Evolutionary conservation across 1,140 invertebrate species (phyloP).

Genomic region (Chironomus striatipennis): DNA sequence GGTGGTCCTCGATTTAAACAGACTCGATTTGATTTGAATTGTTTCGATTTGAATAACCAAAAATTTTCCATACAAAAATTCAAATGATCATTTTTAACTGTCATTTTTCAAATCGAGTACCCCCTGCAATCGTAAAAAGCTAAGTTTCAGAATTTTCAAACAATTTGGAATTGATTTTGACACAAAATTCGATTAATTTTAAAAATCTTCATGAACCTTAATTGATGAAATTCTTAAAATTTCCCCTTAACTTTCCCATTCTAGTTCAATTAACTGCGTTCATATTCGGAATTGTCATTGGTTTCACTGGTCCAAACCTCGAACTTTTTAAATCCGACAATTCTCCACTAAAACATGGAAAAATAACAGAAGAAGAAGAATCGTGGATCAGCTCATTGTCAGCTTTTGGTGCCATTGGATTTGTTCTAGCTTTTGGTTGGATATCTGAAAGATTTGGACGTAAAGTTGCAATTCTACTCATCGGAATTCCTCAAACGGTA

Average conservation of each 20-base stretch:
- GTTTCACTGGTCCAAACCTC: conserved; percentile 1
- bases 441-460: conserved; percentile 30
- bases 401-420: neutral
- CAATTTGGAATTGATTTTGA: too few species aligned
- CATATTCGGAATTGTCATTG: conserved; percentile 10
- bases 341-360: neutral
- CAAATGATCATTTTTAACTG: too few species aligned
- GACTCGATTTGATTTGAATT: too few species aligned
- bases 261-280: neutral
- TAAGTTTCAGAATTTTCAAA: too few species aligned
- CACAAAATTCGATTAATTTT: too few species aligned
- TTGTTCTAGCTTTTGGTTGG: neutral
- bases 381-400: conserved; percentile 15
- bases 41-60: too few species aligned
- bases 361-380: conserved; percentile 19
- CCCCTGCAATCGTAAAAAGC: too few species aligned
- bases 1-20: too few species aligned
- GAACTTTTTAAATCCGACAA: neutral
- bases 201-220: too few species aligned
- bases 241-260: neutral
- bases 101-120: too few species aligned
- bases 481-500: conserved; percentile 34
- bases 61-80: too few species aligned
- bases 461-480: conserved; percentile 31
- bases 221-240: too few species aligned